Evolutionary conservation across 2,888 invertebrate species (phyloP).

Genomic region (Anthrax anthrax): DNA sequence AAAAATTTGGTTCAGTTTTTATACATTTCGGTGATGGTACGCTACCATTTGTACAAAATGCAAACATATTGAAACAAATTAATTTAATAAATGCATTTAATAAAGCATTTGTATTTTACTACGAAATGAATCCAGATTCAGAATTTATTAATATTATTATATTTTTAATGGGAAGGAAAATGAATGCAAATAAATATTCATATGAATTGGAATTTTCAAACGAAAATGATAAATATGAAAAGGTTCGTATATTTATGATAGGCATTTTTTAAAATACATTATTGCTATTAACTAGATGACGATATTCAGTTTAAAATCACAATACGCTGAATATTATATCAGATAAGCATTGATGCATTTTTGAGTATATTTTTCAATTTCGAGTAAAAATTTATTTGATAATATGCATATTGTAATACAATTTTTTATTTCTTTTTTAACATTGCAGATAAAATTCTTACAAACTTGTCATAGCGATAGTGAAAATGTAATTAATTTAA

Average conservation of each 20-base stretch:
- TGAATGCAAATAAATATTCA: not conserved
- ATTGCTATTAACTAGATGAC: too few species aligned
- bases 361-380: too few species aligned
- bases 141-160: not conserved
- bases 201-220: not conserved
- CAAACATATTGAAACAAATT: not conserved
- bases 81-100: not conserved
- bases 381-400: too few species aligned
- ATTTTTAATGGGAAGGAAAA: not conserved
- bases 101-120: not conserved
- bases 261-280: too few species aligned
- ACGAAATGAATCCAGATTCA: not conserved
- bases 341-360: too few species aligned
- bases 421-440: too few species aligned
- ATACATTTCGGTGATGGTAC: too few species aligned
- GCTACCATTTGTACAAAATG: not conserved
- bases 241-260: too few species aligned
- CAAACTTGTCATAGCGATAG: not conserved
- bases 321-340: too few species aligned
- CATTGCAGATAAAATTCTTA: not conserved
- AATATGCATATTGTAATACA: too few species aligned
- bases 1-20: not conserved
- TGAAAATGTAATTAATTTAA: not conserved
- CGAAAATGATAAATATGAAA: too few species aligned
- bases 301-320: too few species aligned